Evolutionary conservation across 2,888 invertebrate species (phyloP), one percentile per base, ranked within the genome.

Genomic region (Rhagium mordax): DNA sequence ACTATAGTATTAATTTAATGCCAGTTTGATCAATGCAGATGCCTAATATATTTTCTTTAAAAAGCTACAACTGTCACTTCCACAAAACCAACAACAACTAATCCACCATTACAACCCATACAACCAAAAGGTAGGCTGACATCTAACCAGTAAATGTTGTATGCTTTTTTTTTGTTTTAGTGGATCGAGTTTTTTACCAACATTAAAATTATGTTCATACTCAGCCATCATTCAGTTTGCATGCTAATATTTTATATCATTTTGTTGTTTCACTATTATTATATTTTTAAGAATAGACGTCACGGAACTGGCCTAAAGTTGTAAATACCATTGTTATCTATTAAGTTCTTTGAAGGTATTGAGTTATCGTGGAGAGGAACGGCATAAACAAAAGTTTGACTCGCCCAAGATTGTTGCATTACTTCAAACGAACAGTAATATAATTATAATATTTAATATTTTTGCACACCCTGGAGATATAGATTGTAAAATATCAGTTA

Each of bases 61-160:
- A 41, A 86, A 86, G 85, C 86, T 81, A 81, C 85, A 74, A 81
- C 84, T 75, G 79, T 86, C 79, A 84, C 84, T 79, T 84, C 84
- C 78, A 80, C 84, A 81, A 84, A 84, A 82, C 82, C 86, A 75
- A 85, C 84, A 81, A 83, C 85, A 82, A 85, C 83, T 81, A 86
- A 83, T 82, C 81, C 87, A 41, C 59, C 81, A 55, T 78, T 82
- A 74, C 81, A 79, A 76, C 84, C 87, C 77, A 87, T 88, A 80
- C 88, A 88, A 84, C 87, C 88, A 41, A 88, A 88, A 88, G 88
- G 88, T 88, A 87, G 80, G 86, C 80, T 74, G 47, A 24, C 18
- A 69, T 48, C 65, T 62, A 49, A 73, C 55, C 68, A 68, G 69
- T 79, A 71, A 70, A 79, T 78, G 75, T 75, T 79, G 76, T 73